Conservation (phyloP, 92 coral and sea anemone genomes). For the Palythoa caribaeorum region DNA sequence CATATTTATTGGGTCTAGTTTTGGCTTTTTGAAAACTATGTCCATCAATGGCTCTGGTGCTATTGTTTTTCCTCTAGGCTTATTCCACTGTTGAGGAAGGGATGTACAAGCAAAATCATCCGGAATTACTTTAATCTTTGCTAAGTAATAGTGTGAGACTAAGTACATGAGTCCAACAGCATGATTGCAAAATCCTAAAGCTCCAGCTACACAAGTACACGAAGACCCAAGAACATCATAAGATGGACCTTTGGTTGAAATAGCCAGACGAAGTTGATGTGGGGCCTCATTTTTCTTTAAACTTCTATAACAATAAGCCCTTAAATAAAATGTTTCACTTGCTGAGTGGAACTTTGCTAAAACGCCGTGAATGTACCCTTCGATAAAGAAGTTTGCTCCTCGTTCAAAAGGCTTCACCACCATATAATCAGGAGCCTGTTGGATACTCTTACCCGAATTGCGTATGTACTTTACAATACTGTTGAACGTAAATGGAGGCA, state of each 20-base stretch:
- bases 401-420: slow-evolving; percentile 61
- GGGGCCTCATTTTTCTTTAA: slow-evolving; percentile 49
- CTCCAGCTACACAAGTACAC: slow-evolving; percentile 64
- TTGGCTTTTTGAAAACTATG: slow-evolving; percentile 59
- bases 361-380: slow-evolving; percentile 56
- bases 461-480: slow-evolving; percentile 41
- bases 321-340: slow-evolving; percentile 60
- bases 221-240: slow-evolving; percentile 49
- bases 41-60: slow-evolving; percentile 64
- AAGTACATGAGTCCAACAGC: slow-evolving; percentile 56
- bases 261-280: slow-evolving; percentile 51
- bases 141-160: slow-evolving; percentile 54
- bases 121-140: slow-evolving; percentile 40
- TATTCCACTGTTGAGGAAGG: slow-evolving; percentile 69
- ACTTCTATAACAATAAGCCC: slow-evolving; percentile 58
- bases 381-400: slow-evolving; percentile 56
- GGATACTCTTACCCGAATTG: slow-evolving; percentile 55
- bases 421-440: slow-evolving; percentile 38
- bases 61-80: slow-evolving; percentile 44
- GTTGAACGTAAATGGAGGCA: slow-evolving; percentile 41
- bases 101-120: slow-evolving; percentile 55
- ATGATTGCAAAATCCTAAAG: slow-evolving; percentile 61
- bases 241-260: slow-evolving; percentile 43
- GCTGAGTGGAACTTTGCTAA: slow-evolving; percentile 46
- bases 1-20: slow-evolving; percentile 22